Evolutionary conservation across 2,797 vertebrate species (phyloP).

Genomic region (Chloroceryle inda): DNA sequence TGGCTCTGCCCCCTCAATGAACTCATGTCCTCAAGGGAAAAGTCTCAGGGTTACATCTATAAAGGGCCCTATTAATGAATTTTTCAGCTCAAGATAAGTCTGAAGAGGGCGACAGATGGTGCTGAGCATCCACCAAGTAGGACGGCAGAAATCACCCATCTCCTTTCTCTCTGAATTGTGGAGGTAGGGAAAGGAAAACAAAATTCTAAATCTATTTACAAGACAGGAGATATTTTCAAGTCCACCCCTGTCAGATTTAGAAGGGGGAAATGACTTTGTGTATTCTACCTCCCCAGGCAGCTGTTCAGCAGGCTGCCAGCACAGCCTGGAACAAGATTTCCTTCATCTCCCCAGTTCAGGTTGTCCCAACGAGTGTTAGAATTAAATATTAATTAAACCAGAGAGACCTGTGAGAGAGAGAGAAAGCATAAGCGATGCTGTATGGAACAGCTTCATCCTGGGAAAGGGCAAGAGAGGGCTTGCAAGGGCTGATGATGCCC

Average conservation of each 20-base stretch:
- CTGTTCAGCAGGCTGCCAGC: background rate
- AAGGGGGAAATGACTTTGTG: background rate
- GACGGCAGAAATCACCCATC: background rate
- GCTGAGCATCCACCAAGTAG: background rate
- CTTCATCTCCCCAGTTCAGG: background rate
- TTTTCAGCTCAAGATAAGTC: background rate
- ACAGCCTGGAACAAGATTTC: background rate
- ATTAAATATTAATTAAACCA: constrained; percentile 49
- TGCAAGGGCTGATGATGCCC: rapidly evolving
- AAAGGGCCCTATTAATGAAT: background rate
- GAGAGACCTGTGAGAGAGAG: background rate
- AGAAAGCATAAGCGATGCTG: background rate
- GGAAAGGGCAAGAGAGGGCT: background rate
- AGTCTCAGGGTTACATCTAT: background rate
- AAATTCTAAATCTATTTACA: background rate
- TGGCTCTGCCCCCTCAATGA: background rate
- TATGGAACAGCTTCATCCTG: background rate
- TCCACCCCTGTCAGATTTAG: constrained; percentile 19
- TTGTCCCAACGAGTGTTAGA: background rate
- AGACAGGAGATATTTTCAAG: background rate
- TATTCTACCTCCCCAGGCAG: background rate
- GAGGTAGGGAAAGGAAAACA: rapidly evolving
- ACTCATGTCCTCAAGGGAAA: background rate
- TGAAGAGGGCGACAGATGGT: background rate
- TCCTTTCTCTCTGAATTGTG: background rate